These are phyloP conservation scores for Phocoena phocoena DNA, from an alignment of 2,113 vertebrate species.

Conservation along the genomic window DNA sequence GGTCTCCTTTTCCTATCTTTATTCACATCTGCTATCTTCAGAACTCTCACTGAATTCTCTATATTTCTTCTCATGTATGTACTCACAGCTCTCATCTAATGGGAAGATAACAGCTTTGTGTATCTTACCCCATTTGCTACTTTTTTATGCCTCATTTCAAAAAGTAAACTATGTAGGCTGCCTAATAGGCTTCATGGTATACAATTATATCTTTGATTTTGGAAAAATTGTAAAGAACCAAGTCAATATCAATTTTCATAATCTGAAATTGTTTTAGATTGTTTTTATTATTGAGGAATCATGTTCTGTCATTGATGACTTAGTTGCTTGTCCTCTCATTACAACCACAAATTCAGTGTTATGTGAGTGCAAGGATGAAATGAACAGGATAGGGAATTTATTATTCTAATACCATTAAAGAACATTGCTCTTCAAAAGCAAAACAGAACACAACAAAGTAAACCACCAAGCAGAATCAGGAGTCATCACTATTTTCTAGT, in stretches of 20 bases:
- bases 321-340: background rate
- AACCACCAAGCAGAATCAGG: background rate
- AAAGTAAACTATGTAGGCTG: background rate
- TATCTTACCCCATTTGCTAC: background rate
- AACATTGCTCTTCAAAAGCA: background rate
- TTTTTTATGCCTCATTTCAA: background rate
- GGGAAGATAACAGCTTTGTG: background rate
- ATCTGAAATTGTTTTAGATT: conserved; percentile 1
- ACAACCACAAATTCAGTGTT: background rate
- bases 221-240: background rate
- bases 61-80: background rate
- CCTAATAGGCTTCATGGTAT: background rate
- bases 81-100: background rate
- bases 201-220: background rate
- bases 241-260: background rate
- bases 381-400: background rate
- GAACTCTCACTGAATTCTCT: background rate
- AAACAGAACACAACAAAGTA: background rate
- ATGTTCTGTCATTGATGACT: background rate
- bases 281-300: conserved; percentile 6
- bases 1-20: background rate
- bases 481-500: background rate
- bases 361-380: background rate
- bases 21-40: background rate
- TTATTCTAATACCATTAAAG: background rate